Evolutionary conservation across 2,888 invertebrate species (phyloP), one percentile per base, ranked within the genome.

Genomic region (Macaria notata): DNA sequence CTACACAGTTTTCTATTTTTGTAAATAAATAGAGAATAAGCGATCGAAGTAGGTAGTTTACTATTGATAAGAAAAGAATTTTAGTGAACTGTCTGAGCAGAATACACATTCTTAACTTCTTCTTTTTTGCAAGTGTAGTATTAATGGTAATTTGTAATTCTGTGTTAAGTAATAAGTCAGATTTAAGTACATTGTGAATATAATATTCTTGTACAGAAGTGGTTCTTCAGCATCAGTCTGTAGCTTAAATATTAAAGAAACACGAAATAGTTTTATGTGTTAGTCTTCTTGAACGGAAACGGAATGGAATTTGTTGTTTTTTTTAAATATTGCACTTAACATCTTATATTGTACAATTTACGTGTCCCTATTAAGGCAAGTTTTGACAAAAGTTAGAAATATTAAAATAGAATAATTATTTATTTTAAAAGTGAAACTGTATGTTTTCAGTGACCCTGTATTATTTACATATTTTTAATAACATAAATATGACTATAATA

Each of bases 261-360:
- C 71, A 75, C 9, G 29, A 60, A 62, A 43, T 76, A 73, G 64
- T 51, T 64, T 45, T 78, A 79, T 77, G 76, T 46, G 64, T 76
- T 78, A 76, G 84, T 86, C 83, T 84, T 86, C 84, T 78, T 69
- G 80, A 74, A 78, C 75, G 63, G 62, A 62, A 49, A 19, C 42
- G 49, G 49, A 6, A 58, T 57, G 54, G 19, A 29, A 47, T 19
- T 47, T 4, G 1, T 8, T 36, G 36, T 36, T 7, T 36, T 33
- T 41, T 9, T 29, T 7, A 8, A 19, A 19, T 30, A 30, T 9
- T n/a, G 19, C 19, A 8, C 19, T 29, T 48, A 29, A 36, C 8
- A 31, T 41, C 41, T 41, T 49, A 41, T 41, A 49, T 9, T 19
- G 41, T n/a, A 9, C 4, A 29, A 42, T 31, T 36, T 36, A 4